phyloP scores from a whole-genome alignment of 2,888 invertebrate species.

The Athalia cordata region DNA sequence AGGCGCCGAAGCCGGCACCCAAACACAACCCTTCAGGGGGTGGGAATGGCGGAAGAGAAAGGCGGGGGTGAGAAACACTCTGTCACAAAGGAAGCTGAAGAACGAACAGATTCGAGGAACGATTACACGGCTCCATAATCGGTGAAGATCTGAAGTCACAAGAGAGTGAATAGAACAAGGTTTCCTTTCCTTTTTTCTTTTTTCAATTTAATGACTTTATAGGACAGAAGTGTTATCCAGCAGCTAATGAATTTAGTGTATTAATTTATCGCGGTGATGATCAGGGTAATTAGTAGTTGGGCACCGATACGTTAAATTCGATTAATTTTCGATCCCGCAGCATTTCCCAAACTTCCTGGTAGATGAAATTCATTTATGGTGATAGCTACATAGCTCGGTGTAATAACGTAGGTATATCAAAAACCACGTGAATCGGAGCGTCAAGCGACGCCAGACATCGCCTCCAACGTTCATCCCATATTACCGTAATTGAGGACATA shows the following conservation, averaged over 20 bases:
- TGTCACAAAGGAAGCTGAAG: constrained; percentile 14
- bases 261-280: constrained; percentile 54
- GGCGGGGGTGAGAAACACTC: background rate
- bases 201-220: too few species aligned
- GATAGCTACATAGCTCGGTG: background rate
- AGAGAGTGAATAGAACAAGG: too few species aligned
- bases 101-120: constrained; percentile 9
- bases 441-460: constrained; percentile 25
- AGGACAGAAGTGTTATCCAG: too few species aligned
- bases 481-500: background rate
- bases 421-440: constrained; percentile 22
- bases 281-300: constrained; percentile 53
- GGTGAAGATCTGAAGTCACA: too few species aligned
- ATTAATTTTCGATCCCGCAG: constrained; percentile 52
- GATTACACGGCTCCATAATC: background rate
- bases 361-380: background rate
- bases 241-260: too few species aligned
- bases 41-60: constrained; percentile 19
- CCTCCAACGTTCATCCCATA: background rate
- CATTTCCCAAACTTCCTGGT: constrained; percentile 5
- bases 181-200: too few species aligned
- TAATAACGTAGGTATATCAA: background rate
- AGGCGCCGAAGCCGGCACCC: constrained; percentile 55
- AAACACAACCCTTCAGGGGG: constrained; percentile 62
- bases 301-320: constrained; percentile 60